These are phyloP conservation scores for Rotaria macrura DNA, from an alignment of 2,888 invertebrate species.

Conservation along the genomic window DNA sequence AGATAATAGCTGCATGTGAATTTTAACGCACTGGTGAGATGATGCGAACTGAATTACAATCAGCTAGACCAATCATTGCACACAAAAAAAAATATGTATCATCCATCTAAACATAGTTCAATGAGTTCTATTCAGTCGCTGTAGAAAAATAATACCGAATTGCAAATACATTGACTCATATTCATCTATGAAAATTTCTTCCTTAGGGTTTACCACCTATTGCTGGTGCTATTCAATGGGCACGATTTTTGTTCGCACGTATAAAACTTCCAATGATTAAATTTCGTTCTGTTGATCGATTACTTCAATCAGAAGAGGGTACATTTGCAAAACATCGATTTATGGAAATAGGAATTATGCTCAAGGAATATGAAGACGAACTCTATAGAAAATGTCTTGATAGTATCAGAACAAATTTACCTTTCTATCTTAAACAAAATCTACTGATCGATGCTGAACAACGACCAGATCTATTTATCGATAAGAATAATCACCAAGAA, in stretches of 20 bases:
- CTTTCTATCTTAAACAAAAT: not conserved
- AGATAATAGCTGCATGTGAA: too few species aligned
- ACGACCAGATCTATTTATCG: not conserved
- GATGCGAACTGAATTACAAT: too few species aligned
- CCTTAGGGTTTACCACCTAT: not conserved
- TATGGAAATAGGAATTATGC: not conserved
- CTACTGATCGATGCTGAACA: not conserved
- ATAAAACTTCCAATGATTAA: slow-evolving; percentile 12
- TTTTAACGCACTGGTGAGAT: too few species aligned
- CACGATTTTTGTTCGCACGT: not conserved
- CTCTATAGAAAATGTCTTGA: not conserved
- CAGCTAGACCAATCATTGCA: too few species aligned
- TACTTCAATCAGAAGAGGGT: not conserved
- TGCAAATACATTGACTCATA: too few species aligned
- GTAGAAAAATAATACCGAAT: too few species aligned
- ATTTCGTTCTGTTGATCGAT: not conserved
- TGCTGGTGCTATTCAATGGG: not conserved
- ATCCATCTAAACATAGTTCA: too few species aligned
- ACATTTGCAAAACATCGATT: not conserved
- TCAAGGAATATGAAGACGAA: not conserved
- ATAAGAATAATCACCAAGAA: too few species aligned
- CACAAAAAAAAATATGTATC: too few species aligned
- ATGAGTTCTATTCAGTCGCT: too few species aligned
- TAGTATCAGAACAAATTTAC: not conserved
- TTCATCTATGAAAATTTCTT: not conserved